Base-by-base conservation (phyloP, 2,888 invertebrate species). In the Stramonita haemastoma region DNA sequence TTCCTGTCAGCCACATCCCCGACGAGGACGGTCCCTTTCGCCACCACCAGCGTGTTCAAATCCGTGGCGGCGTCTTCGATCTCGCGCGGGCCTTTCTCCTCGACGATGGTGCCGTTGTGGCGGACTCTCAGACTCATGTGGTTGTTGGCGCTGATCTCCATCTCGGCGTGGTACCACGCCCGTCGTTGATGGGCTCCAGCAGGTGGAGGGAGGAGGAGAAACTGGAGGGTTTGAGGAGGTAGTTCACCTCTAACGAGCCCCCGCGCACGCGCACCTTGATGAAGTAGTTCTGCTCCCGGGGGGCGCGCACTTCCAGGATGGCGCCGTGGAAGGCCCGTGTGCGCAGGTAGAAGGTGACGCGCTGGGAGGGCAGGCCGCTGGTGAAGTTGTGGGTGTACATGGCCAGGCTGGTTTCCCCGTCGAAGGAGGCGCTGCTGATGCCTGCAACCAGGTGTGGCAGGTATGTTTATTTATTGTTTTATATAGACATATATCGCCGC, bases 361-460 rank as follows among this genome's bases (percentile, higher is more conserved):
- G 83, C 29, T 91, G 77, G 5, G 94, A 87, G 97, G 34, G 97
- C 97, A 93, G 98, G 97, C 93, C 97, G 97, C 6, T 96, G n/a
- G 89, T 89, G 26, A 95, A 81, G 46, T 90, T 90, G 93, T 97
- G 97, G 15, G 95, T 94, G 96, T 98, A 98, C 87, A 96, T 96
- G 84, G 98, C 97, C 46, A 97, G 97, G 13, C 97, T 97, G 93
- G 97, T 97, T 91, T 97, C 96, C 17, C 98, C 98, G 94, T 98
- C 97, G 95, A 99, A 98, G 0, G 98, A 98, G 87, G 98, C 98
- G 95, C 98, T 98, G 0, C 98, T 97, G 84, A 98, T 97, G 96
- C 95, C 95, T 95, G 92, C n/a, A 93, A 91, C 19, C 84, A 84
- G 73, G n/a, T n/a, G n/a, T n/a, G n/a, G n/a, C n/a, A n/a, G n/a